Evolutionary conservation across 2,113 vertebrate species (phyloP).

Genomic region (Psammodynastes pulverulentus): DNA sequence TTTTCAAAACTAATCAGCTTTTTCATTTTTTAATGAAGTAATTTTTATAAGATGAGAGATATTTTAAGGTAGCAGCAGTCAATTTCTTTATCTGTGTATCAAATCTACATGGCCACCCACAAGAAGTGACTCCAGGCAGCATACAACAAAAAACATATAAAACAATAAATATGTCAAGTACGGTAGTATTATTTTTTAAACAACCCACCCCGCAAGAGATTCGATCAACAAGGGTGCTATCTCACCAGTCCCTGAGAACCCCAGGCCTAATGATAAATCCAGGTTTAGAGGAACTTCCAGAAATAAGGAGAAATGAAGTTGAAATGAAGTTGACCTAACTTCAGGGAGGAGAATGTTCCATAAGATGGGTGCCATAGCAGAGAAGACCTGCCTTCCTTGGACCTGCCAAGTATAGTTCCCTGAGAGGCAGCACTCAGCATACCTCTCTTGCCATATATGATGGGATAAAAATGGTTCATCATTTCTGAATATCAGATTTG

Average conservation of each 20-base stretch:
- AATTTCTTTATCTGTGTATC: neutral
- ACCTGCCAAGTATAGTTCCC: neutral
- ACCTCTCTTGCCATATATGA: neutral
- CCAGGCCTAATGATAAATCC: neutral
- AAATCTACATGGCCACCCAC: neutral
- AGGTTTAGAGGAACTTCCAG: neutral
- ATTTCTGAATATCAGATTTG: neutral
- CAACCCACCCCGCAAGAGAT: neutral
- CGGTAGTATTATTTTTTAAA: neutral
- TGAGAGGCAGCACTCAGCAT: neutral
- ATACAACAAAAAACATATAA: neutral
- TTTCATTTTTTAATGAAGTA: neutral
- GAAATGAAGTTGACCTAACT: neutral
- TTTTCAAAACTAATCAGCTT: neutral
- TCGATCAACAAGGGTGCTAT: neutral
- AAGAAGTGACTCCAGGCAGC: neutral
- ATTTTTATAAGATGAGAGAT: neutral
- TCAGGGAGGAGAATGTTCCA: neutral
- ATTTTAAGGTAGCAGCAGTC: neutral
- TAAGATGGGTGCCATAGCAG: neutral
- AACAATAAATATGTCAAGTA: neutral
- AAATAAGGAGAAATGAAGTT: neutral
- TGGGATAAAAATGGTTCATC: neutral
- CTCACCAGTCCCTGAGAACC: neutral
- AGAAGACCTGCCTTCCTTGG: neutral